Conservation (phyloP, 2,113 vertebrate genomes). For the Hyperopisus bebe region DNA sequence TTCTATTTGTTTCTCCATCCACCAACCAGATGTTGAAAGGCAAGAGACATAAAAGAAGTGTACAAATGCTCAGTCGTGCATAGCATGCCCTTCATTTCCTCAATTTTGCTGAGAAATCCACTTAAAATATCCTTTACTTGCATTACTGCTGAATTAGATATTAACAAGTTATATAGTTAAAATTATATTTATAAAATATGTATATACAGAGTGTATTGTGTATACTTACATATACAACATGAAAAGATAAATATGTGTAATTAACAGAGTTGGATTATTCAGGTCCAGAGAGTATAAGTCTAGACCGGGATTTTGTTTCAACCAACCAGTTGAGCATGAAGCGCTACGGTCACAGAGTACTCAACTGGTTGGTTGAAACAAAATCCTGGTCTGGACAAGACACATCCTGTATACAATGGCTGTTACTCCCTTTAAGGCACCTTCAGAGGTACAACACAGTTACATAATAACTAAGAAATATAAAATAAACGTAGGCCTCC, state of each 20-base stretch:
- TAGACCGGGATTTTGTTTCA: too few species aligned
- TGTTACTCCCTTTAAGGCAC: not conserved
- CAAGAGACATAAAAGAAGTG: not conserved
- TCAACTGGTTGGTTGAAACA: too few species aligned
- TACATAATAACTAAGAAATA: not conserved
- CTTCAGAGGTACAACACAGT: not conserved
- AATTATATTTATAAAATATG: not conserved
- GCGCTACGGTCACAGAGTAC: too few species aligned
- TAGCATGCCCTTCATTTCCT: too few species aligned
- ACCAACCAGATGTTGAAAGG: constrained; percentile 9
- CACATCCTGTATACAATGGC: not conserved
- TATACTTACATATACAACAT: not conserved
- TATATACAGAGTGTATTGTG: not conserved
- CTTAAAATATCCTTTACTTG: not conserved
- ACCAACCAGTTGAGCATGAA: too few species aligned
- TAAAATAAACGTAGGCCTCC: not conserved
- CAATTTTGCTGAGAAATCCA: not conserved
- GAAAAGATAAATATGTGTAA: not conserved
- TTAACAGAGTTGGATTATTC: not conserved
- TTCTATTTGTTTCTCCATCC: not conserved
- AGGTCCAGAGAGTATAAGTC: too few species aligned
- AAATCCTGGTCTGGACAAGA: not conserved
- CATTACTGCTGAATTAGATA: not conserved
- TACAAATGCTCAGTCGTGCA: not conserved
- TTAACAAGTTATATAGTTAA: not conserved